Evolutionary conservation across 2,888 invertebrate genomes (phyloP), one percentile per base, ranked within the genome.

Genomic region (Lomographa bimaculata): DNA sequence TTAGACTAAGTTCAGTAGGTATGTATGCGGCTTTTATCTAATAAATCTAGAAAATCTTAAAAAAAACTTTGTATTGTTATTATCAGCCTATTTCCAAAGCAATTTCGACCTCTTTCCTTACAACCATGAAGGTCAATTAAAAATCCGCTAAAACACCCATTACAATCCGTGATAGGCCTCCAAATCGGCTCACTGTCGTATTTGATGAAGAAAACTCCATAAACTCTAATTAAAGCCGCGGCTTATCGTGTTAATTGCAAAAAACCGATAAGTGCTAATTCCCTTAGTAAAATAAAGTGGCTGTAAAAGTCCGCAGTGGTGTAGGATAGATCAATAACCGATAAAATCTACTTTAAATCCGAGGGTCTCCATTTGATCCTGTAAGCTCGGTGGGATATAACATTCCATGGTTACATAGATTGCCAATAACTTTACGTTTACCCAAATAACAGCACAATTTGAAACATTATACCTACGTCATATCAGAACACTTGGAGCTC

Each of bases 171-270:
- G 11, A 20, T 10, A 7, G 16, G 12, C 10, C 19, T 27, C 7
- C 14, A 32, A 20, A 38, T 19, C 14, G 30, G 19, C 19, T 25
- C 8, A 23, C 21, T 11, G 16, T 27, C 33, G 10, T 27, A 27
- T 17, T 38, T 10, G 27, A 39, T 33, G 25, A 41, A 41, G 25
- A 29, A 41, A 35, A 6, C 17, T 23, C 21, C 11, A 37, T 43
- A 27, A 32, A 43, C 14, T 27, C 28, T 20, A 14, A 43, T 43
- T 43, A 28, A 43, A 37, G 33, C 6, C 9, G 10, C 14, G 36
- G 27, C 37, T 43, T 37, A 35, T 29, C 29, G 25, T n/a, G 28
- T 41, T 32, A 33, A 37, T 43, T 43, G 24, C 32, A 5, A 27
- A 37, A 37, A 43, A 23, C 37, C 32, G n/a, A 33, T 33, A 32